phyloP scores from a whole-genome alignment of 2,113 vertebrate genomes.

The Rutilus rutilus region DNA sequence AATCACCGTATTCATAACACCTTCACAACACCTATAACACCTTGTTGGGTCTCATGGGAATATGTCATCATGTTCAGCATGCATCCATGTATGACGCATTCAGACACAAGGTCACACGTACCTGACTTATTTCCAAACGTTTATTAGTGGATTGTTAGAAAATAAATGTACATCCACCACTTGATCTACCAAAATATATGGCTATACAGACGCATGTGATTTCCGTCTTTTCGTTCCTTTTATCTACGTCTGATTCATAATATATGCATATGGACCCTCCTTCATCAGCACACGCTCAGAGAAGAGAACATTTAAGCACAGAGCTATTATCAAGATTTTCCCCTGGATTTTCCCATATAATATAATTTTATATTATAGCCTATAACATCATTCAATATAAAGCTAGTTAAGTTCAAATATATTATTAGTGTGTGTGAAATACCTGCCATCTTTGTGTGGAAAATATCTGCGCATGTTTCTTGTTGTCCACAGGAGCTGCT shows the following conservation, averaged over 20 bases:
- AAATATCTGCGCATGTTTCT: slow-evolving; percentile 31
- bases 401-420: not conserved
- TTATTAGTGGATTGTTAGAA: not conserved
- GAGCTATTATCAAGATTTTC: not conserved
- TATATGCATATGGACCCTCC: not conserved
- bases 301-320: not conserved
- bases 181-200: not conserved
- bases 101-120: slow-evolving; percentile 2
- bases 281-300: not conserved
- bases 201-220: not conserved
- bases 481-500: not conserved
- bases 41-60: not conserved
- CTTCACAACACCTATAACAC: not conserved
- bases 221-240: not conserved
- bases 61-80: slow-evolving; percentile 10
- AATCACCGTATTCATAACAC: not conserved
- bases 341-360: no score
- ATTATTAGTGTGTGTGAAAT: not conserved
- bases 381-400: not conserved
- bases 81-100: not conserved
- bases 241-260: not conserved
- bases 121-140: not conserved
- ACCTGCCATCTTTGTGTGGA: slow-evolving; percentile 27
- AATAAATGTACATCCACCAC: not conserved
- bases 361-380: not conserved